Evolutionary conservation across 2,797 vertebrate genomes (phyloP).

Genomic region (Amphiprion clarkii): DNA sequence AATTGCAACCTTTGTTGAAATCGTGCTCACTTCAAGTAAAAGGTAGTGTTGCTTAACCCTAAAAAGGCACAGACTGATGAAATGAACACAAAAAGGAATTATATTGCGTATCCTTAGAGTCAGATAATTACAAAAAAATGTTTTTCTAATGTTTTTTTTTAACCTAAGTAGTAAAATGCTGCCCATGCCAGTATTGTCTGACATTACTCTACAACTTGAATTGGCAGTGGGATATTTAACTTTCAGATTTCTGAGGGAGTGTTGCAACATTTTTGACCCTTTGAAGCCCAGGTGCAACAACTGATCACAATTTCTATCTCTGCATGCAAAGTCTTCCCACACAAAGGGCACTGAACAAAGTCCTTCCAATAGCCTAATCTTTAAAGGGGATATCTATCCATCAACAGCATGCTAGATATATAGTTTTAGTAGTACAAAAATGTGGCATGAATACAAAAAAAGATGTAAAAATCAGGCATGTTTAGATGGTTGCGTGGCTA

Average conservation of each 20-base stretch:
- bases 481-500: background rate
- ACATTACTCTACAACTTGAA: background rate
- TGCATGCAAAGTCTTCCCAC: slow-evolving; percentile 29
- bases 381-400: background rate
- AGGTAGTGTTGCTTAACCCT: background rate
- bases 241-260: slow-evolving; percentile 28
- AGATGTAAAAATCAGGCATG: background rate
- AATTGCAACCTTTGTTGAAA: slow-evolving; percentile 24
- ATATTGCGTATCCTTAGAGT: background rate
- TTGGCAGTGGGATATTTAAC: slow-evolving; percentile 1
- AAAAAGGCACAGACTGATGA: background rate
- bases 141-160: background rate
- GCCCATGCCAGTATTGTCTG: background rate
- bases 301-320: slow-evolving; percentile 24
- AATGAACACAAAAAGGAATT: background rate
- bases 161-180: slow-evolving; percentile 5
- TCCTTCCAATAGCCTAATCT: slow-evolving; percentile 17
- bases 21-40: background rate
- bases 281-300: slow-evolving; percentile 25
- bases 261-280: slow-evolving; percentile 19
- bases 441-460: background rate
- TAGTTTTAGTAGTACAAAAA: background rate
- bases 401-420: background rate
- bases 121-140: background rate
- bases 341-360: slow-evolving; percentile 6